phyloP scores from a whole-genome alignment of 2,113 vertebrate species.

The Seriola dumerili region DNA sequence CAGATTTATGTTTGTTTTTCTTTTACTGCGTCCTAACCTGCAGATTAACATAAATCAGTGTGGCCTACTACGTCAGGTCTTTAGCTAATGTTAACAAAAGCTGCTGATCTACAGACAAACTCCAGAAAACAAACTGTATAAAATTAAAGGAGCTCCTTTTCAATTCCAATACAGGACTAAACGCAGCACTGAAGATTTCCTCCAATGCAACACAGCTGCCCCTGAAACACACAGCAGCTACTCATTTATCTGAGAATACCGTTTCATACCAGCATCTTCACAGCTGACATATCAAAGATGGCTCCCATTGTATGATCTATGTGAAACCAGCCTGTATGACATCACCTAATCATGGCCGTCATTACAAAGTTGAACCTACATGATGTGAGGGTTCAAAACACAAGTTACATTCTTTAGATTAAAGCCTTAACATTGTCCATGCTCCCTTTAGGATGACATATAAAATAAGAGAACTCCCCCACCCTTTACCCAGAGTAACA shows the following conservation, averaged over 20 bases:
- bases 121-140: background rate
- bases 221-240: background rate
- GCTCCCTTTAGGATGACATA: slow-evolving; percentile 16
- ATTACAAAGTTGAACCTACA: slow-evolving; percentile 1
- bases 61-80: too few species aligned
- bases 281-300: background rate
- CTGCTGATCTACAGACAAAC: too few species aligned
- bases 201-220: background rate
- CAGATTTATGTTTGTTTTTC: too few species aligned
- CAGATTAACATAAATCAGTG: too few species aligned
- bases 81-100: too few species aligned
- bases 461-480: background rate
- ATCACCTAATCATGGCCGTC: background rate
- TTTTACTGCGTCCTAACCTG: too few species aligned
- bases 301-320: background rate
- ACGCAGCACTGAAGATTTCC: background rate
- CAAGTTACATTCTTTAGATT: slow-evolving; percentile 21
- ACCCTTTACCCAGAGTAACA: background rate
- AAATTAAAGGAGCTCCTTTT: background rate
- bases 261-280: slow-evolving; percentile 7
- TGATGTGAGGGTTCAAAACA: slow-evolving; percentile 4
- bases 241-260: background rate
- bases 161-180: background rate
- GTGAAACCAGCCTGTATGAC: slow-evolving; percentile 39
- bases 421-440: slow-evolving; percentile 33